Base-by-base conservation (phyloP, 2,888 invertebrate genomes). In the Serripes groenlandicus region DNA sequence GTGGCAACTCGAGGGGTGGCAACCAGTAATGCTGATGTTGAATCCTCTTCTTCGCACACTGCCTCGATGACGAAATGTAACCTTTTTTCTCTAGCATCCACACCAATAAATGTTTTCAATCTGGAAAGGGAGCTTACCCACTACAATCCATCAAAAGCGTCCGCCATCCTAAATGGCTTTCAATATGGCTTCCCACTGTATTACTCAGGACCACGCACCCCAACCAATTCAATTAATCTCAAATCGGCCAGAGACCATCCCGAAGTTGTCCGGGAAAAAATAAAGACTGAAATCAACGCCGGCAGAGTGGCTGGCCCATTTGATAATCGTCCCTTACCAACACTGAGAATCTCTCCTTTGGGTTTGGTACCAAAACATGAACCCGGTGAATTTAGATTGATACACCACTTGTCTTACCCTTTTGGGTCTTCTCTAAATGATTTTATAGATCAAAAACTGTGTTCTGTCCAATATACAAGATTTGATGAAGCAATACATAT, bases 371-470 rank as follows among this genome's bases (percentile, higher is more conserved):
- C 81, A 1, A 85, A 81, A 54, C n/a, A n/a, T n/a, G 71, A 75
- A 37, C 11, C 26, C 21, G 73, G 69, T 4, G 72, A 75, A 52
- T 81, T 37, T 68, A 58, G 79, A 5, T 18, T 85, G 4, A 85
- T 85, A 18, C 76, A 79, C n/a, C 82, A 82, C 42, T 49, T 85
- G 4, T 82, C 77, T 3, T 76, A 79, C 34, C 79, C 82, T 0
- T 4, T 2, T 15, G 79, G 79, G 0, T 3, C n/a, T 1, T 79
- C 79, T 60, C 23, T 85, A 1, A 85, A 85, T 66, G 81, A 85
- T 68, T 81, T 70, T 52, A 82, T 82, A 21, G 76, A 75, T 42
- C 74, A 34, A 15, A 37, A n/a, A 23, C 15, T 28, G 3, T 58
- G 58, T 28, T 32, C 72, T 4, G 72, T 58, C 5, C 72, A 72